Evolutionary conservation across 2,113 vertebrate genomes (phyloP).

Genomic region (Tragelaphus imberbis): DNA sequence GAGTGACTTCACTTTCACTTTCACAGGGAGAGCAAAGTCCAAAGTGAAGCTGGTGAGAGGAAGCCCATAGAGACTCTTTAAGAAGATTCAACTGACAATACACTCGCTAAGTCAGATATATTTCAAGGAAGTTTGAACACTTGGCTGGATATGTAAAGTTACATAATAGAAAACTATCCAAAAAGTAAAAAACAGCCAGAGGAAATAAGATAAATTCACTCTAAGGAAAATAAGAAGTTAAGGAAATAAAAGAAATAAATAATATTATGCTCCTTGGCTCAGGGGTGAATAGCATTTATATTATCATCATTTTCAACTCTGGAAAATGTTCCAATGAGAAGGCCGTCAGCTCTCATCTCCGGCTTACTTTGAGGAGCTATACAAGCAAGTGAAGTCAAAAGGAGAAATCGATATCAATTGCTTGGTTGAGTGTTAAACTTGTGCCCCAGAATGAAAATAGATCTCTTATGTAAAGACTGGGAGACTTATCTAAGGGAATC

Average conservation of each 20-base stretch:
- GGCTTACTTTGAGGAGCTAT: background rate
- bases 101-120: background rate
- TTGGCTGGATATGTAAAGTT: background rate
- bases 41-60: background rate
- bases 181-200: background rate
- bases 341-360: background rate
- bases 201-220: background rate
- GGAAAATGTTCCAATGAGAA: background rate
- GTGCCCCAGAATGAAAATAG: background rate
- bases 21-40: background rate
- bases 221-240: background rate
- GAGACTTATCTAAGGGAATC: background rate
- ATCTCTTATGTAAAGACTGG: background rate
- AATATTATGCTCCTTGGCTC: background rate
- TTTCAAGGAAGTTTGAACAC: background rate
- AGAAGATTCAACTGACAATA: background rate
- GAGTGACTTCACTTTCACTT: too few relatives aligned
- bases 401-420: background rate
- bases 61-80: background rate
- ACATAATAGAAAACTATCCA: background rate
- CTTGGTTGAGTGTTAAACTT: background rate
- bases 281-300: background rate
- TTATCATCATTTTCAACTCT: background rate
- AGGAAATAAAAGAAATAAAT: background rate
- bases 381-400: background rate